Percentiles rank a stretch among this genome's conserved stretches.
Conservation (phyloP, 2,113 vertebrate genomes). For the Lampris incognitus region DNA sequence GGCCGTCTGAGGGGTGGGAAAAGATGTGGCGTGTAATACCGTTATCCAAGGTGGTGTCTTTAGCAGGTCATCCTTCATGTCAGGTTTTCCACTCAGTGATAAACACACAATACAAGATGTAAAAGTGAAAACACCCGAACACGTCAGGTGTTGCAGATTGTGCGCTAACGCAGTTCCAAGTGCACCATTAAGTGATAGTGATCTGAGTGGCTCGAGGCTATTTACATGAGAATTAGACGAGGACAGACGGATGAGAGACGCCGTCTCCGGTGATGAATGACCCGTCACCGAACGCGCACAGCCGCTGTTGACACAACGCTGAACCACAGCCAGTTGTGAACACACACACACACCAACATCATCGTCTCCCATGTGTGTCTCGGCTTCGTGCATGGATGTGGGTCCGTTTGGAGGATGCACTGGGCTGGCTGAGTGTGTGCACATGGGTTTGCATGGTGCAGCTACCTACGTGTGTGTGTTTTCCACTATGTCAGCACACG, state of each 20-base stretch:
- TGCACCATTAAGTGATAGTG: slow-evolving; percentile 10
- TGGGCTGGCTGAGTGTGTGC: no score
- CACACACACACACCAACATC: slow-evolving; percentile 9
- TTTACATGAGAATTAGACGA: background rate
- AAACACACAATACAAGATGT: background rate
- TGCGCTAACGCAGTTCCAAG: background rate
- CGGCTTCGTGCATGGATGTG: background rate
- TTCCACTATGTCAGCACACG: no score
- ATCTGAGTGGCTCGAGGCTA: slow-evolving; percentile 14
- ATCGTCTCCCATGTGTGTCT: slow-evolving; percentile 26
- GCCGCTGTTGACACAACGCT: slow-evolving; percentile 14
- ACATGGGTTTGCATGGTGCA: no score
- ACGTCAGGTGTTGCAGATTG: slow-evolving; percentile 6
- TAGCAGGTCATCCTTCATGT: background rate
- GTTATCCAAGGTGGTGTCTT: background rate
- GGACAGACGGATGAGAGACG: slow-evolving; percentile 27
- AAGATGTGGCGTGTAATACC: slow-evolving; percentile 17
- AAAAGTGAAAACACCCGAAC: slow-evolving; percentile 15
- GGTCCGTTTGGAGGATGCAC: no score
- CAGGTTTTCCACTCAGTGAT: slow-evolving; percentile 16
- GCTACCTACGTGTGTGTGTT: no score
- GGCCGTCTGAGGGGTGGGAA: slow-evolving; percentile 1
- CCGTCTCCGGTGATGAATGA: slow-evolving; percentile 25
- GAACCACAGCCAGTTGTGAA: slow-evolving; percentile 30
- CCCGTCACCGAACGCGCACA: slow-evolving; percentile 46